phyloP scores from a whole-genome alignment of 2,888 invertebrate species.

The Metalampra italica region DNA sequence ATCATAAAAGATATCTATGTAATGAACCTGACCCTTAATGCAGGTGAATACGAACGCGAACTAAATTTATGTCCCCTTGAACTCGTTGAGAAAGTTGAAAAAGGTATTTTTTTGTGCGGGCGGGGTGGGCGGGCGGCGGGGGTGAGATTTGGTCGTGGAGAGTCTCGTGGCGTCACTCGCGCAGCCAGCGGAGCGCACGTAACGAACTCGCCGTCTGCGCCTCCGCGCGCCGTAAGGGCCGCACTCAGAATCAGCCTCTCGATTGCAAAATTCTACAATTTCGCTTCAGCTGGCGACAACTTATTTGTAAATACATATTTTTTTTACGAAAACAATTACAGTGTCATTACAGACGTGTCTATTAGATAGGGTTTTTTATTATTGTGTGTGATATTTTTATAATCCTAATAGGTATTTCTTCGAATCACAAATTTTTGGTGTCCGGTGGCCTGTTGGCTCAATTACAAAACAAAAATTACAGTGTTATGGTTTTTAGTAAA shows the following conservation, averaged over 20 bases:
- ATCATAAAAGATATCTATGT: background rate
- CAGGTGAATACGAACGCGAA: conserved; percentile 34
- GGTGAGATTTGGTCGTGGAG: conserved; percentile 53
- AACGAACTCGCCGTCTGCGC: conserved; percentile 59
- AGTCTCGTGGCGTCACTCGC: conserved; percentile 40
- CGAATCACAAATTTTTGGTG: too few relatives aligned
- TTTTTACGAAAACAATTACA: too few relatives aligned
- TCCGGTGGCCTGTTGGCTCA: too few relatives aligned
- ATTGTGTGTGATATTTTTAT: too few relatives aligned
- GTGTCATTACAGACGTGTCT: too few relatives aligned
- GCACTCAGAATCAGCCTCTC: conserved; percentile 13
- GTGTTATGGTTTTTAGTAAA: too few relatives aligned
- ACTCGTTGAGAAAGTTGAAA: conserved; percentile 54
- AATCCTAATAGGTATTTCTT: too few relatives aligned
- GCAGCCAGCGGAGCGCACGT: conserved; percentile 61
- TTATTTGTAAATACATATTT: too few relatives aligned
- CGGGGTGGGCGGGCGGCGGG: conserved; percentile 29
- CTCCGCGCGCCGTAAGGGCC: conserved; percentile 21
- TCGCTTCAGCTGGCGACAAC: too few relatives aligned
- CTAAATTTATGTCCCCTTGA: conserved; percentile 43
- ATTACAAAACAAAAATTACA: too few relatives aligned
- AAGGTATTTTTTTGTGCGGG: conserved; percentile 56
- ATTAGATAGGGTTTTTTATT: too few relatives aligned
- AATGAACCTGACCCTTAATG: background rate
- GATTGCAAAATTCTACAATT: too few relatives aligned